Percentiles rank a stretch among this genome's conserved stretches.
These are phyloP conservation scores for Leptopilina drosophilae DNA, from an alignment of 2,888 invertebrate genomes.

Conservation along the genomic window DNA sequence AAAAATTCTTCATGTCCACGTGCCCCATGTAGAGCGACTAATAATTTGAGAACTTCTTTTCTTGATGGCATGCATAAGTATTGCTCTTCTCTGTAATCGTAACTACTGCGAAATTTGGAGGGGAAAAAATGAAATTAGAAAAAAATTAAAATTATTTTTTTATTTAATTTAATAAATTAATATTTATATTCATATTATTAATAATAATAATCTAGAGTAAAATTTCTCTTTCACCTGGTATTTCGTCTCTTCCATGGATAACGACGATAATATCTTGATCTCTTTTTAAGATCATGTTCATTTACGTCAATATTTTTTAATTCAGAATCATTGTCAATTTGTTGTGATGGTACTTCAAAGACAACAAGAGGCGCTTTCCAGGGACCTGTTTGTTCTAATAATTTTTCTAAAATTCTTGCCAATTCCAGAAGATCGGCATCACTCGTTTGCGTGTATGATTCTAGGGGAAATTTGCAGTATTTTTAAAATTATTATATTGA, in stretches of 20 bases:
- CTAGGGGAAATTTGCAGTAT: neutral
- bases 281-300: conserved; percentile 69
- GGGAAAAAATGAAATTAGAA: neutral
- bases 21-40: conserved; percentile 81
- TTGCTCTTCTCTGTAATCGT: conserved; percentile 80
- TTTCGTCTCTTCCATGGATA: conserved; percentile 83
- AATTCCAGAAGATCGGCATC: neutral
- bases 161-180: neutral
- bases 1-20: conserved; percentile 76
- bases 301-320: conserved; percentile 37
- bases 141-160: neutral
- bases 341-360: neutral
- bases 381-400: neutral
- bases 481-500: too few species aligned
- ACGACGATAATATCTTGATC: conserved; percentile 80
- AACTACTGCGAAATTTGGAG: conserved; percentile 64
- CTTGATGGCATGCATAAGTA: conserved; percentile 81
- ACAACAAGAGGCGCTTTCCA: conserved; percentile 27
- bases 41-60: conserved; percentile 81
- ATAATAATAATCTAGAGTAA: too few species aligned
- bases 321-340: conserved; percentile 19
- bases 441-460: neutral
- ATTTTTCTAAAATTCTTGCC: neutral
- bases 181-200: too few species aligned
- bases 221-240: conserved; percentile 65